These are phyloP conservation scores for Clupea harengus DNA, from an alignment of 2,113 vertebrate species.

Conservation along the genomic window DNA sequence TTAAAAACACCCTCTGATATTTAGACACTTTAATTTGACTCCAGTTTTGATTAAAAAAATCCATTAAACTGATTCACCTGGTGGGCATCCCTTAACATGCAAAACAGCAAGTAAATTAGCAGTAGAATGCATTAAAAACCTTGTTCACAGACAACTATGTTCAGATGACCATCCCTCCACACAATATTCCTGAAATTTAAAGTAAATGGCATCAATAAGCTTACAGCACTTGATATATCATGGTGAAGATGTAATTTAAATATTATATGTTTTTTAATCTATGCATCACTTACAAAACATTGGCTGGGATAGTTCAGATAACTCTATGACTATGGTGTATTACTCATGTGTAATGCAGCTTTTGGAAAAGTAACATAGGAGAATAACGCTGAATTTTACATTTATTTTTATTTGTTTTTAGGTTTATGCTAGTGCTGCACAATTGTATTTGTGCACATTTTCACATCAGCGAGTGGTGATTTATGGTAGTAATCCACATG, in stretches of 20 bases:
- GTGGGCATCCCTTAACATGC: background rate
- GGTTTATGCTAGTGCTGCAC: too few relatives aligned
- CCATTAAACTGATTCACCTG: background rate
- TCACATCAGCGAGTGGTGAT: background rate
- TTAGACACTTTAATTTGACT: background rate
- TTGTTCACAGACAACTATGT: background rate
- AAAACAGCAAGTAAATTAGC: background rate
- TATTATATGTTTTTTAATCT: background rate
- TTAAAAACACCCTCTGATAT: conserved; percentile 8
- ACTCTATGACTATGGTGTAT: background rate
- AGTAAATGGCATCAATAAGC: background rate
- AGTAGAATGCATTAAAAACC: background rate
- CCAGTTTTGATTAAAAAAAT: background rate
- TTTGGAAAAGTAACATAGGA: background rate
- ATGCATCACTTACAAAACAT: background rate
- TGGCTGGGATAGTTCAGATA: background rate
- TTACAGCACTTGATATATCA: background rate
- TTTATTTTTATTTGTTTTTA: background rate
- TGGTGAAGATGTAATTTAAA: too few relatives aligned
- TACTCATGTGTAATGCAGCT: background rate
- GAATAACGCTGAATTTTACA: background rate
- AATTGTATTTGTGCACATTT: too few relatives aligned
- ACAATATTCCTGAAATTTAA: too few relatives aligned
- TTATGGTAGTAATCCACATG: background rate
- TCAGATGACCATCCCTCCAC: too few relatives aligned